phyloP scores from a whole-genome alignment of 2,113 vertebrate species.

The Asarcornis scutulata region DNA sequence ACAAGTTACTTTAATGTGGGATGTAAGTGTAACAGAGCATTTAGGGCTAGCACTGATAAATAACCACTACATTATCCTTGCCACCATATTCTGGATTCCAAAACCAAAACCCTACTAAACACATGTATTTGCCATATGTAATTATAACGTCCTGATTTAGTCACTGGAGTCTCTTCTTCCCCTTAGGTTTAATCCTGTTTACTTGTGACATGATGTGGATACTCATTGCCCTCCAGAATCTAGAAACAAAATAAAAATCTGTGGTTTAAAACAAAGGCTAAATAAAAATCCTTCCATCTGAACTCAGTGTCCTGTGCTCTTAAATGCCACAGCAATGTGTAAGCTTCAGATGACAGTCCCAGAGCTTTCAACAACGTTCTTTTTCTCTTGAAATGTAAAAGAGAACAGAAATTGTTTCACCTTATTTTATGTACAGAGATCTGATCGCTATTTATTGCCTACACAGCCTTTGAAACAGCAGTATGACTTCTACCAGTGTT shows the following conservation, averaged over 20 bases:
- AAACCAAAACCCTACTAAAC: slow-evolving; percentile 14
- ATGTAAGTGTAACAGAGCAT: slow-evolving; percentile 2
- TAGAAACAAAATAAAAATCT: neutral
- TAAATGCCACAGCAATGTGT: neutral
- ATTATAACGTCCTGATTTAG: slow-evolving; percentile 11
- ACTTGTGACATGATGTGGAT: neutral
- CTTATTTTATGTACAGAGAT: neutral
- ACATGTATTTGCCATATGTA: neutral
- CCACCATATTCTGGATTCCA: neutral
- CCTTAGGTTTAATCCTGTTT: neutral
- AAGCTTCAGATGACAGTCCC: neutral
- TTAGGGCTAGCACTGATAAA: slow-evolving; percentile 9
- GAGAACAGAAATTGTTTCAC: neutral
- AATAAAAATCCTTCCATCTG: neutral
- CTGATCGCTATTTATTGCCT: neutral
- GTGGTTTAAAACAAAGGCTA: neutral
- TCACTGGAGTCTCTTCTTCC: neutral
- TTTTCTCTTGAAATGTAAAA: neutral
- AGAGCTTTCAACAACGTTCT: neutral
- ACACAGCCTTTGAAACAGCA: neutral
- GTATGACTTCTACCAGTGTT: neutral
- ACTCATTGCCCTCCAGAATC: neutral
- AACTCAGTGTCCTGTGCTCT: neutral
- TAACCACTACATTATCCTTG: neutral
- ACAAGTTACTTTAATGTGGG: slow-evolving; percentile 23